Conservation (phyloP, 2,113 vertebrate genomes). For the Bungarus multicinctus region DNA sequence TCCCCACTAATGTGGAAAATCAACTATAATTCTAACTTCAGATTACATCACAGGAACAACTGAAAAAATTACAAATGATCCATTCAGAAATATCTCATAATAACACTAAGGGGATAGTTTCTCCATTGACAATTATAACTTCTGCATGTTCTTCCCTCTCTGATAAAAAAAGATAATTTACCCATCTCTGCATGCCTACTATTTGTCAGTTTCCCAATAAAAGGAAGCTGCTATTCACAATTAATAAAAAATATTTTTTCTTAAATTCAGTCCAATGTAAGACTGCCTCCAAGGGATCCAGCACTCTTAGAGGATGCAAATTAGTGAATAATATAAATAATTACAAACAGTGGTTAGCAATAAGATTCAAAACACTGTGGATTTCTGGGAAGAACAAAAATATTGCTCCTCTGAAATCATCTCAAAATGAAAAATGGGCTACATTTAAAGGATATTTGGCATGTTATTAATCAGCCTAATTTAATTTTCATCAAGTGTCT, state of each 20-base stretch:
- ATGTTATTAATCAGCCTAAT: background rate
- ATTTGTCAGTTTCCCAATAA: background rate
- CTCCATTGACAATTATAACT: background rate
- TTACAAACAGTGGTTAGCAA: background rate
- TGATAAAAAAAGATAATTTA: background rate
- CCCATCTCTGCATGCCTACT: background rate
- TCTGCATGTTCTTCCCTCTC: background rate
- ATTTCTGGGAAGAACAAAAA: background rate
- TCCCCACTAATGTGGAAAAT: background rate
- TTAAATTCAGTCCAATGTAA: background rate
- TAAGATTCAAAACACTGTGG: background rate
- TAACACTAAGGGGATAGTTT: background rate
- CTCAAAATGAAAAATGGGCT: background rate
- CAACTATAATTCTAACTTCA: background rate
- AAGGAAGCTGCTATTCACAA: background rate
- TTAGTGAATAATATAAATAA: background rate
- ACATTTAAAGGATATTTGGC: background rate
- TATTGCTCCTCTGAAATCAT: background rate
- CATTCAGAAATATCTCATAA: background rate
- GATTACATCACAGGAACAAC: background rate
- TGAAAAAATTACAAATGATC: background rate
- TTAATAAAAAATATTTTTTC: background rate
- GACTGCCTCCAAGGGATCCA: background rate
- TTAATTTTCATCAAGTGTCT: background rate
- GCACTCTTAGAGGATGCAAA: background rate